phyloP scores from a whole-genome alignment of 2,113 vertebrate species.

The Cromileptes altivelis region DNA sequence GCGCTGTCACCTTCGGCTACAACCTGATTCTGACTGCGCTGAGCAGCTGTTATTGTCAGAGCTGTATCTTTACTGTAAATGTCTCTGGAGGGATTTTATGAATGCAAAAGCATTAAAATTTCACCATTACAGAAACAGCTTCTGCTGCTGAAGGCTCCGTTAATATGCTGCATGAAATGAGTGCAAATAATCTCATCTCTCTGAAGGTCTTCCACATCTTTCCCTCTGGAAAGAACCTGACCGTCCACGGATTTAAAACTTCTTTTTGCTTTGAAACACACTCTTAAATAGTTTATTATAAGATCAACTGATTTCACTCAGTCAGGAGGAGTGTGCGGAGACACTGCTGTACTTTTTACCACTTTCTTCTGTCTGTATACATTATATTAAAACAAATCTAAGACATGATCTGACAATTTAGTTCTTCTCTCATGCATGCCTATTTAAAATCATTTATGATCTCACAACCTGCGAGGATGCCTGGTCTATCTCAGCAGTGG shows the following conservation, averaged over 20 bases:
- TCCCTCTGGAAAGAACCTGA: not conserved
- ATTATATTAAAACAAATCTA: not conserved
- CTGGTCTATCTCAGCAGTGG: not conserved
- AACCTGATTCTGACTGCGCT: not conserved
- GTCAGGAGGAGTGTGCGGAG: not conserved
- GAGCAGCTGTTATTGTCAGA: conserved; percentile 16
- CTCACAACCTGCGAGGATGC: not conserved
- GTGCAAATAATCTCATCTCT: not conserved
- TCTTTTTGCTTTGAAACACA: too few species aligned
- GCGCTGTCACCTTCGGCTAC: not conserved
- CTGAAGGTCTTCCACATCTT: too few species aligned
- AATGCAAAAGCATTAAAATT: not conserved
- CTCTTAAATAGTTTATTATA: not conserved
- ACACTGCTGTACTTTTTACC: too few species aligned
- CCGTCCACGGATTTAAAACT: too few species aligned
- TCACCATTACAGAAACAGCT: conserved; percentile 1
- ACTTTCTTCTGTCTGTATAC: not conserved
- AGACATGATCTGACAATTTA: not conserved
- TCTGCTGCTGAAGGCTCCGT: not conserved
- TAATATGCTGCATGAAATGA: not conserved
- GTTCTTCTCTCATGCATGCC: not conserved
- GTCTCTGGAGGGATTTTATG: conserved; percentile 7
- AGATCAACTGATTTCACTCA: not conserved
- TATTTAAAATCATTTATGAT: not conserved
- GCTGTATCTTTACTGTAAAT: conserved; percentile 1